Evolutionary conservation across 2,113 vertebrate species (phyloP), one percentile per base, ranked within the genome.

Genomic region (Eptesicus fuscus): DNA sequence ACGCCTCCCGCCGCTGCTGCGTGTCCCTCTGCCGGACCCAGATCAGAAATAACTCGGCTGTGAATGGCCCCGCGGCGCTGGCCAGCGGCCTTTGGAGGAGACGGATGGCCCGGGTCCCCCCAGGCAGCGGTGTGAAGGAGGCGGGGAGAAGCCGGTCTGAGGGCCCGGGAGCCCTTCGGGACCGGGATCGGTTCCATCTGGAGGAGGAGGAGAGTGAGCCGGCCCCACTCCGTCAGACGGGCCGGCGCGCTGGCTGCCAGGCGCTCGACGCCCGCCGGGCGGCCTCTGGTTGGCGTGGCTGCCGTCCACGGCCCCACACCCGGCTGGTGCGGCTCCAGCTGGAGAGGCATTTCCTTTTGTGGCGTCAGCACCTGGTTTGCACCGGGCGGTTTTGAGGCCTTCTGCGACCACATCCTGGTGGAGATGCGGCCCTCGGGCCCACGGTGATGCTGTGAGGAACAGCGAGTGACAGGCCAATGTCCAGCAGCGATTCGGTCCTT

Each of bases 21-120:
- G 92, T 69, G 94, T 98, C 95, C 95, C 95, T 92, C 97, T 87
- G 93, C 97, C 84, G 90, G 89, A 77, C 84, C 59, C 3, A 80
- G 93, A 95, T 93, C 92, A 98, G 91, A 98, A 90, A 96, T 93
- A 97, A 87, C 91, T 98, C 82, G 78, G 76, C 97, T 95, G 97
- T 96, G 94, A 97, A 82, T 76, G 73, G 94, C 40, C 42, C 32
- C 7, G 49, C 7, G 53, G 88, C 86, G 94, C 97, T 96, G 53
- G 93, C 84, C 87, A 56, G 76, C 96, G 93, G 95, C 17, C 95
- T 98, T 89, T 78, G 83, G 96, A 85, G 88, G 90, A 82, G 37
- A 96, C 71, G 93, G 91, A 94, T 95, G 87, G 22, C 22, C 9
- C 53, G 3, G 56, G 56, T 23, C 49, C 90, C 71, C 87, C 88